phyloP scores from a whole-genome alignment of 1,140 invertebrate genomes.

The Caligus rogercresseyi region DNA sequence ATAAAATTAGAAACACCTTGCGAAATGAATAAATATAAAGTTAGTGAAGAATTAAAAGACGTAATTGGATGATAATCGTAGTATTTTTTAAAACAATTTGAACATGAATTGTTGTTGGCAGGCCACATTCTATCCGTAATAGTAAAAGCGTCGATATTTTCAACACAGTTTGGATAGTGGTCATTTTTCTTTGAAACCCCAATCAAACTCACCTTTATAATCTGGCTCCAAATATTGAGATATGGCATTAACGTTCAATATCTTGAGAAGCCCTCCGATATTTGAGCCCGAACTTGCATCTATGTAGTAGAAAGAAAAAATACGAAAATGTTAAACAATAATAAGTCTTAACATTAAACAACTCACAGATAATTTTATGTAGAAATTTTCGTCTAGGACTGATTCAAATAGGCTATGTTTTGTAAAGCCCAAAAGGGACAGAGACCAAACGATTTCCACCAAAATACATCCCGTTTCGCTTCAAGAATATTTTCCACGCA shows the following conservation, averaged over 20 bases:
- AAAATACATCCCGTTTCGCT: background rate
- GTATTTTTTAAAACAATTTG: too few species aligned
- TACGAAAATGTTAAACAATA: background rate
- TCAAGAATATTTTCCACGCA: background rate
- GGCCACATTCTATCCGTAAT: too few species aligned
- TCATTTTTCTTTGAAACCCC: too few species aligned
- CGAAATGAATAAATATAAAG: too few species aligned
- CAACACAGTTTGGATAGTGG: too few species aligned
- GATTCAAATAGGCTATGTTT: background rate
- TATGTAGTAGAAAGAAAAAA: background rate
- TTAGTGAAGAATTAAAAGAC: too few species aligned
- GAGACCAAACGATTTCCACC: background rate
- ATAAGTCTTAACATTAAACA: background rate
- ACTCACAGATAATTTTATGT: background rate
- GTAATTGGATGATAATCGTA: too few species aligned
- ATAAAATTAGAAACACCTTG: too few species aligned
- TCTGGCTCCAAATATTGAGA: background rate
- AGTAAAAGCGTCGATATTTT: too few species aligned
- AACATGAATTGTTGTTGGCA: too few species aligned
- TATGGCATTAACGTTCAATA: background rate
- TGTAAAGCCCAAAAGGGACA: background rate
- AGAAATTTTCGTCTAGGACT: background rate
- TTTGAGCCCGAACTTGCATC: background rate
- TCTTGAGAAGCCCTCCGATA: background rate
- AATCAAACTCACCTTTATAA: background rate